Base-by-base conservation (phyloP, 2,113 vertebrate species). In the Noctilio leporinus region DNA sequence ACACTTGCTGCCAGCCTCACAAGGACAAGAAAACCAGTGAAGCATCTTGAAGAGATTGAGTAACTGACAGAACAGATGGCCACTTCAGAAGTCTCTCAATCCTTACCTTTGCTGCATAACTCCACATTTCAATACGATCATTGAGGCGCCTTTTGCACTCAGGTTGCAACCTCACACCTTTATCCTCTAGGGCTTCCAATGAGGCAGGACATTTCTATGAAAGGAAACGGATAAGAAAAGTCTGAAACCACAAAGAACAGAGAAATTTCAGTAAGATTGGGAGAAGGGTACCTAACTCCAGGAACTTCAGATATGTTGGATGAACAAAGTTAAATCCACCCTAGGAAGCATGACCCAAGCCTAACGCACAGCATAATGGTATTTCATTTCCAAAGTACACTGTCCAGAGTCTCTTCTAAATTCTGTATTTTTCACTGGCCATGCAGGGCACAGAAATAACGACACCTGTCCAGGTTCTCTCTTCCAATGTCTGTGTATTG, bases 101-200 rank as follows among this genome's bases (percentile, higher is more conserved):
- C 65, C 0, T 97, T 97, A 99, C 99, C 99, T 99, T 99, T 7
- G 99, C 99, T 1, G 99, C 99, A 0, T 99, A 99, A 97, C 99
- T 99, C 99, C 99, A 99, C 99, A 99, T 99, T 65, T 99, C 99
- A 26, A 99, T 99, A 12, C 99, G 99, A 94, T 99, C 99, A 69
- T 99, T 99, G 80, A 99, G 99, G 89, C 99, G 99, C 96, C 99
- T 99, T 98, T 99, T 99, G 96, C 99, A 99, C 97, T 99, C 99
- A 0, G 99, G 99, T 96, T 99, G 99, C 91, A 99, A 97, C 73
- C 99, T 98, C n/a, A 99, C 99, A 1, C 99, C 98, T 77, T 99
- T 99, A 96, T 99, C 99, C 96, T 99, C 99, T 96, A 99, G 98
- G 33, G 99, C 99, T 93, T 99, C 99, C 99, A 99, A n/a, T 99